Evolutionary conservation across 2,797 vertebrate species (phyloP).

Genomic region (Triplophysa bombifrons): DNA sequence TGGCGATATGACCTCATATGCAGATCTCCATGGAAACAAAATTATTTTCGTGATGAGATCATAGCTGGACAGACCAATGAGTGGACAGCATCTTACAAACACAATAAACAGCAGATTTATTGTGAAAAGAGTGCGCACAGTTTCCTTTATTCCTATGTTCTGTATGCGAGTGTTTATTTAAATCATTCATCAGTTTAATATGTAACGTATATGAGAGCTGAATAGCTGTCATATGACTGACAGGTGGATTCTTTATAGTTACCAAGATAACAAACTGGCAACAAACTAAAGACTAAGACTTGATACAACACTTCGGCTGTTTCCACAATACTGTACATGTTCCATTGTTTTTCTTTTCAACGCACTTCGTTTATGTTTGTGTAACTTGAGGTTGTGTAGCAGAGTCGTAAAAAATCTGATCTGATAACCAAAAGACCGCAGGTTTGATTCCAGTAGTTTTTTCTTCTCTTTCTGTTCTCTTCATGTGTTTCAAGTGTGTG

Average conservation of each 20-base stretch:
- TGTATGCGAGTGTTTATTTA: background rate
- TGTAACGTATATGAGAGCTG: slow-evolving; percentile 31
- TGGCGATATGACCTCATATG: slow-evolving; percentile 68
- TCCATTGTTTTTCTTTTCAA: too few species aligned
- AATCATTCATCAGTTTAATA: slow-evolving; percentile 42
- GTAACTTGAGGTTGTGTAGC: too few species aligned
- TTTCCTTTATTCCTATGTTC: background rate
- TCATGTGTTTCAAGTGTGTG: background rate
- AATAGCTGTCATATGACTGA: slow-evolving; percentile 47
- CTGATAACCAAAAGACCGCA: background rate
- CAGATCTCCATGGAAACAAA: slow-evolving; percentile 60
- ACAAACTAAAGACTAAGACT: background rate
- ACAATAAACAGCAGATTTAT: background rate
- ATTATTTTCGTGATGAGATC: slow-evolving; percentile 53
- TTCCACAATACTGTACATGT: background rate
- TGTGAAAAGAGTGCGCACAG: too few species aligned
- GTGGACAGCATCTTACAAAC: background rate
- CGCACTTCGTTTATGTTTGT: background rate
- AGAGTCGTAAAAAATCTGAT: background rate
- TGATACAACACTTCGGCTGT: background rate
- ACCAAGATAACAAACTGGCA: slow-evolving; percentile 15
- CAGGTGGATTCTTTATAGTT: slow-evolving; percentile 40
- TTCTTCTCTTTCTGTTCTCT: background rate
- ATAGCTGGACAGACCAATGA: slow-evolving; percentile 23
- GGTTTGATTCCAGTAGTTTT: background rate